Percentiles rank a stretch among this genome's conserved stretches.
Conservation (phyloP, 2,888 invertebrate species). For the Perizoma affinitatum region DNA sequence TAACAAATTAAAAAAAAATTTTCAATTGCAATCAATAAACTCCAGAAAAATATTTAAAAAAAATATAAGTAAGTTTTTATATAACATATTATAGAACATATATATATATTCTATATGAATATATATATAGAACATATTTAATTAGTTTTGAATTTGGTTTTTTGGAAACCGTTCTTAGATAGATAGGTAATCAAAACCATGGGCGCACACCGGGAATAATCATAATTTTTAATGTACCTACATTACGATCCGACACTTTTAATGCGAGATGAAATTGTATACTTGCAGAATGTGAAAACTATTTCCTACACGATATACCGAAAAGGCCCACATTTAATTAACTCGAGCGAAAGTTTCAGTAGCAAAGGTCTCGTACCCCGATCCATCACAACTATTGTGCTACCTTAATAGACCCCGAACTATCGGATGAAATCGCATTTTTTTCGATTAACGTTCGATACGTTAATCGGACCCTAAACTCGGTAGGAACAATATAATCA, state of each 20-base stretch:
- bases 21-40: too few relatives aligned
- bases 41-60: too few relatives aligned
- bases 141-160: too few relatives aligned
- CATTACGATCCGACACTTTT: not conserved
- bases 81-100: too few relatives aligned
- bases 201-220: too few relatives aligned
- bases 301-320: slow-evolving; percentile 14
- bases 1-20: too few relatives aligned
- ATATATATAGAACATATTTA: too few relatives aligned
- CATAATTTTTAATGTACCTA: too few relatives aligned
- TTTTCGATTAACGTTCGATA: slow-evolving; percentile 80
- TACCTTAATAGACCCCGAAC: slow-evolving; percentile 35
- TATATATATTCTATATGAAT: too few relatives aligned
- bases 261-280: not conserved
- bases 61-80: too few relatives aligned
- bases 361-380: slow-evolving; percentile 45
- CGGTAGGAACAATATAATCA: slow-evolving; percentile 81
- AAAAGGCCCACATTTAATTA: slow-evolving; percentile 59
- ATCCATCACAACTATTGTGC: slow-evolving; percentile 64
- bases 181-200: too few relatives aligned
- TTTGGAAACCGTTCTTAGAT: too few relatives aligned
- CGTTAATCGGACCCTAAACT: slow-evolving; percentile 70
- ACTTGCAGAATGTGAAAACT: not conserved
- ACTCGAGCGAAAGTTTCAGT: slow-evolving; percentile 56
- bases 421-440: slow-evolving; percentile 76